Conservation (phyloP, 53 echinoderm and acorn worm genomes). For the Apostichopus leukothele region DNA sequence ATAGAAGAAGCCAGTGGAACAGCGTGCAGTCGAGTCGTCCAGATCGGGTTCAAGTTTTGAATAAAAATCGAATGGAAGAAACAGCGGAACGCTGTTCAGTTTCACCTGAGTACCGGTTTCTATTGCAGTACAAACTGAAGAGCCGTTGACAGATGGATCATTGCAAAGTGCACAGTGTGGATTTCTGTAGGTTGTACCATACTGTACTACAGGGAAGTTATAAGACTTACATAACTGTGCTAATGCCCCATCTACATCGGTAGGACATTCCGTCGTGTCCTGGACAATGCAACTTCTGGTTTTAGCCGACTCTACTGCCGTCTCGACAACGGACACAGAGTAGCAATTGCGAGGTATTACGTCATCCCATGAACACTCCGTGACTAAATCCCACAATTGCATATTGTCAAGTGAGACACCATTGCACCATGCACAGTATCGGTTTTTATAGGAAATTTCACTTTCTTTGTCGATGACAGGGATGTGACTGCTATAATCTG, state of each 20-base stretch:
- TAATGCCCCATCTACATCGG: neutral
- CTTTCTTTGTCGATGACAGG: neutral
- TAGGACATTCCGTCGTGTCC: neutral
- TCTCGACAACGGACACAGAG: neutral
- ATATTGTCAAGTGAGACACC: neutral
- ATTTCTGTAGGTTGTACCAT: conserved; percentile 3
- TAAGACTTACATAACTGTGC: conserved; percentile 4
- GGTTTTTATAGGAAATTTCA: conserved; percentile 12
- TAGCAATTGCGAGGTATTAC: neutral
- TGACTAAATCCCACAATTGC: neutral
- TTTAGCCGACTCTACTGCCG: neutral
- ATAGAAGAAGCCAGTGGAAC: neutral
- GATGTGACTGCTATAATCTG: neutral
- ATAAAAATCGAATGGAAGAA: conserved; percentile 30
- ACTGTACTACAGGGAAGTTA: neutral
- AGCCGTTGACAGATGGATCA: neutral
- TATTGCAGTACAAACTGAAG: neutral
- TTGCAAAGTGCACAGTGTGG: conserved; percentile 17
- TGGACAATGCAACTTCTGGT: conserved; percentile 7
- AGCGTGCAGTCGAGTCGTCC: neutral
- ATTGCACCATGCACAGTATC: conserved; percentile 37
- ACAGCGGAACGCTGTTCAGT: neutral
- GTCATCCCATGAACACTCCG: neutral
- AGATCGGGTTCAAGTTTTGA: neutral
- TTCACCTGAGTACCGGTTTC: too few relatives aligned